Evolutionary conservation across 2,113 vertebrate genomes (phyloP), one percentile per base, ranked within the genome.

Genomic region (Ptilonorhynchus violaceus): DNA sequence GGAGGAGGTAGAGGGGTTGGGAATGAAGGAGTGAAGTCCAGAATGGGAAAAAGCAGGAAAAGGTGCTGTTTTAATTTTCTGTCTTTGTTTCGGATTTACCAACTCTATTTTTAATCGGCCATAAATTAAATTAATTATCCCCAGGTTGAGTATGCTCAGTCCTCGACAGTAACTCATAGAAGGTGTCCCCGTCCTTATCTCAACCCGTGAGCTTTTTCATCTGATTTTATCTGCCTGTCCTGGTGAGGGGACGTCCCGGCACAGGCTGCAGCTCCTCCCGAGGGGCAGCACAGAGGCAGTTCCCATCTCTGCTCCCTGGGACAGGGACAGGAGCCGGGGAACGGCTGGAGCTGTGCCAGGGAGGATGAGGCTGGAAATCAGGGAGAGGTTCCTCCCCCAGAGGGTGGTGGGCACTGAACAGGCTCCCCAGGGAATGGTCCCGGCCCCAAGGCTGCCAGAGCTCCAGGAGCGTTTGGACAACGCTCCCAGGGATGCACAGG

Each of bases 361-460:
- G 37, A 69, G 46, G 64, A 0, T 46, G 0, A 46, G 3, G 6
- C 0, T 41, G 56, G 24, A 41, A 0, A 0, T 25, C 9, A 55
- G 13, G 41, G 0, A 9, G 62, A 63, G 7, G 23, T 3, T n/a
- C 5, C 47, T 24, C n/a, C 47, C 16, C 27, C 27, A 60, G 44
- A 60, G 4, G 13, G 4, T 35, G 13, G 3, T n/a, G 41, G 50
- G 22, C 56, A 30, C n/a, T 70, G n/a, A 1, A 3, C 74, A 78
- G 64, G n/a, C 47, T 78, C 39, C 74, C 39, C 56, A 63, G 75
- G 21, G 49, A 63, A 78, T 72, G 75, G 58, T 11, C 49, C 35
- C 42, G 0, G 49, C 49, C 75, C 56, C 9, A 1, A 31, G 75
- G 85, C 41, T 79, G 49, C 64, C 85, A 79, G 66, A 88, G 85